Evolutionary conservation across 2,888 invertebrate genomes (phyloP).

Genomic region (Lithophane leautieri): DNA sequence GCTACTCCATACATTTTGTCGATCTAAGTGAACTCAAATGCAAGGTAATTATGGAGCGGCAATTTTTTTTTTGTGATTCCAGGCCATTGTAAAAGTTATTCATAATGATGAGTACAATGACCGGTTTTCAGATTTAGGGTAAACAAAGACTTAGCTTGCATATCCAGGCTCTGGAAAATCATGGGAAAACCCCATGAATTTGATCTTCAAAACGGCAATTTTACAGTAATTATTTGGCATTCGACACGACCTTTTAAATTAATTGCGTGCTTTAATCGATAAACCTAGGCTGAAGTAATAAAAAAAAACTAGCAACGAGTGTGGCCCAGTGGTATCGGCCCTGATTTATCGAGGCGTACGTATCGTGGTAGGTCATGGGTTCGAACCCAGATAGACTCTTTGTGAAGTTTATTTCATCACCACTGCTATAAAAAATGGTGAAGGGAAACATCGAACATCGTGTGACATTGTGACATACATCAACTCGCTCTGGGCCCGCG

Average conservation of each 20-base stretch:
- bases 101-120: neutral
- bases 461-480: no score
- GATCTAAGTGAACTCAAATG: neutral
- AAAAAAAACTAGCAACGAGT: neutral
- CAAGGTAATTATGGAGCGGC: neutral
- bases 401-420: no score
- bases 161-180: neutral
- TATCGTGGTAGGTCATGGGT: no score
- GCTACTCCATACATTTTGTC: neutral
- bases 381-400: no score
- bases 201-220: neutral
- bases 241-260: slow-evolving; percentile 21
- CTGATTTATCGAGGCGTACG: no score
- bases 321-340: no score
- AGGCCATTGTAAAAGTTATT: neutral
- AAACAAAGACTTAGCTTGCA: neutral
- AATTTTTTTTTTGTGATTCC: neutral
- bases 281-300: no score
- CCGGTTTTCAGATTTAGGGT: neutral
- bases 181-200: neutral
- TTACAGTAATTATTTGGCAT: neutral
- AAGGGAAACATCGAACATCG: no score
- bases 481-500: no score
- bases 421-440: no score
- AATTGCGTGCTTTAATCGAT: neutral